Evolutionary conservation across 1,140 invertebrate genomes (phyloP).

Genomic region (Achroia grisella): DNA sequence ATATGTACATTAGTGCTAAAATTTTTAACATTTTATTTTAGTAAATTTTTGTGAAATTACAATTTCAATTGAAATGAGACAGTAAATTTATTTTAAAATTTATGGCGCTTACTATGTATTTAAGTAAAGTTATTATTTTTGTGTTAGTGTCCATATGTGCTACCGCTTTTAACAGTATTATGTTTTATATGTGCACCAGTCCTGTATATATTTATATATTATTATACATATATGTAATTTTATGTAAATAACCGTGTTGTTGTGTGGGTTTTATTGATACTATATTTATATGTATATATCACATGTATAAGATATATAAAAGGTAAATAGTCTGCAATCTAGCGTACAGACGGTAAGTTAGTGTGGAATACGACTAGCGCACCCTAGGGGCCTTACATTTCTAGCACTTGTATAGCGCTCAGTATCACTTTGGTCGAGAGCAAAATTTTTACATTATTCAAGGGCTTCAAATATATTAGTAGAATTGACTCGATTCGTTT

Average conservation of each 20-base stretch:
- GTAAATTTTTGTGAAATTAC: not conserved
- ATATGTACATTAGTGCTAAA: no score
- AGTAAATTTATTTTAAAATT: conserved; percentile 4
- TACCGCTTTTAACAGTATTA: not conserved
- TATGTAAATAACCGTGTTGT: conserved; percentile 11
- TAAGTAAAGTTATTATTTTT: not conserved
- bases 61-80: not conserved
- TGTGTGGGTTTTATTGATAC: conserved; percentile 3
- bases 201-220: conserved; percentile 11
- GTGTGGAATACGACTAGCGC: conserved; percentile 30
- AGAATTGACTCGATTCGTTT: not conserved
- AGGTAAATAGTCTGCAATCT: conserved; percentile 14
- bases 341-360: conserved; percentile 41
- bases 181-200: not conserved
- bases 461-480: not conserved
- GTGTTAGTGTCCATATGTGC: not conserved
- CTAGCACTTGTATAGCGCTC: no score
- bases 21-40: no score
- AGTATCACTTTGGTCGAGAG: not conserved
- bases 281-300: conserved; percentile 4
- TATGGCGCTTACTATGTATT: conserved; percentile 12
- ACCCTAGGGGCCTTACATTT: not conserved
- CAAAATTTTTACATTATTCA: not conserved
- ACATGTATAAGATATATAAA: not conserved
- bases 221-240: conserved; percentile 13